phyloP scores from a whole-genome alignment of 1,140 invertebrate species.

The Penaeus japonicus region DNA sequence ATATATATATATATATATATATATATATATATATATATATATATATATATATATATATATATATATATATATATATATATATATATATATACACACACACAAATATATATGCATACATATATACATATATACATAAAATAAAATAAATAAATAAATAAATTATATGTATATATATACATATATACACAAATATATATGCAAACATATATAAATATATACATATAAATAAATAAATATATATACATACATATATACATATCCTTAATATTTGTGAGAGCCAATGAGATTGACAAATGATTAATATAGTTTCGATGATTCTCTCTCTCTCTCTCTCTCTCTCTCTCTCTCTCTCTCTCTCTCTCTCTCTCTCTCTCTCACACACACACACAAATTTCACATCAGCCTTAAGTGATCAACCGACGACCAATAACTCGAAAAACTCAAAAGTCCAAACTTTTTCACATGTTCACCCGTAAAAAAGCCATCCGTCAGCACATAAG shows the following conservation, averaged over 20 bases:
- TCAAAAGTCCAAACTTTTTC: too few relatives aligned
- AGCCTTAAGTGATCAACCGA: too few relatives aligned
- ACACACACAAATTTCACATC: too few relatives aligned
- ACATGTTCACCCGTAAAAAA: too few relatives aligned
- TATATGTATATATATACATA: background rate
- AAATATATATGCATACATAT: background rate
- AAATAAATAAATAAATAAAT: background rate
- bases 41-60: background rate
- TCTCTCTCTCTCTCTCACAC: background rate
- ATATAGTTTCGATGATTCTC: background rate
- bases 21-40: background rate
- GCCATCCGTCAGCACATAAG: too few relatives aligned
- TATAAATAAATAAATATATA: conserved; percentile 3
- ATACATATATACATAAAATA: background rate
- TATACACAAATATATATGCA: background rate
- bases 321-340: background rate
- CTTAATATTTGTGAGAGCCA: background rate
- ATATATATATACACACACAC: background rate
- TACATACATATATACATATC: background rate
- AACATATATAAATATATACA: background rate
- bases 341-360: background rate
- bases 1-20: background rate
- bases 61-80: background rate
- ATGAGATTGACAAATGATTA: background rate
- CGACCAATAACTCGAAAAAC: too few relatives aligned